Base-by-base conservation (phyloP, 2,888 invertebrate genomes). In the Colletes collaris region DNA sequence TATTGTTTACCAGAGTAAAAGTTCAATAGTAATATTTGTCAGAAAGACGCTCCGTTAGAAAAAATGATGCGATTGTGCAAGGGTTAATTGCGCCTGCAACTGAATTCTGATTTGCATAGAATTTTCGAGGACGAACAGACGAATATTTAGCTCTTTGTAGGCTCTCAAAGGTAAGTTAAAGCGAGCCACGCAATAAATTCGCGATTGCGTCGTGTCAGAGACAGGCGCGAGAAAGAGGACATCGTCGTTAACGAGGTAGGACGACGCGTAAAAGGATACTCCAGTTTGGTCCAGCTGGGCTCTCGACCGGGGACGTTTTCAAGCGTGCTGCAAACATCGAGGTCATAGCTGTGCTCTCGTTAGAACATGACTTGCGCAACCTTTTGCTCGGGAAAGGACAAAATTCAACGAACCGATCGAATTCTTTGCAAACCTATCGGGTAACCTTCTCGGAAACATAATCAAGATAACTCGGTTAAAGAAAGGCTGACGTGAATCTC, bases 221-320 rank as follows among this genome's bases (percentile, higher is more conserved):
- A 13, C 58, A 52, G 59, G 37, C 11, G 58, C 63, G 58, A 46
- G 53, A 49, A 74, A 49, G 73, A 64, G 75, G 46, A n/a, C 60
- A 55, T 6, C 19, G 35, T 46, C 46, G 75, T 64, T 75, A 64
- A 60, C 64, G 59, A 59, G 58, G 6, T 58, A 75, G 74, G 52
- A 46, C 58, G 52, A 59, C n/a, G 46, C 73, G 73, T 73, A 64
- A 73, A 73, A 75, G 75, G 75, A 73, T 55, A 46, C 52, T 75
- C 64, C 35, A 59, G 52, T 73, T 75, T 27, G 11, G 73, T 37
- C 16, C 50, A 35, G 44, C 50, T 35, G 27, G 40, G 40, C n/a
- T 52, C 27, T n/a, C 11, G 16, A 19, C 19, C 59, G 13, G 50
- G 13, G n/a, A 50, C 40, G 50, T 59, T 59, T 65, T 13, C 56